phyloP scores from a whole-genome alignment of 2,113 vertebrate species.

The Dicentrarchus labrax region DNA sequence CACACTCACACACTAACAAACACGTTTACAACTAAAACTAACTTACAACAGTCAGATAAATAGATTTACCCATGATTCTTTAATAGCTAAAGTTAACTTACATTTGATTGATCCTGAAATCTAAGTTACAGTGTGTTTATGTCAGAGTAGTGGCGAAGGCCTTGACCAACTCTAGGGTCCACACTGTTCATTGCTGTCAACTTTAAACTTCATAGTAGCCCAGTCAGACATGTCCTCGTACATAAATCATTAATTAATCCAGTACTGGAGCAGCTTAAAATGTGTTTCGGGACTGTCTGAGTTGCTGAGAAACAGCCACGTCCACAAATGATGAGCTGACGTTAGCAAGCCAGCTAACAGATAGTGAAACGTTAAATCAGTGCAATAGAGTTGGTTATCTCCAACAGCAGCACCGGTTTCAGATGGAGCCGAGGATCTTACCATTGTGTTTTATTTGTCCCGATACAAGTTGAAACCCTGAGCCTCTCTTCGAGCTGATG shows the following conservation, averaged over 20 bases:
- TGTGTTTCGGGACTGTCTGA: neutral
- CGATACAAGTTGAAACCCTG: conserved; percentile 10
- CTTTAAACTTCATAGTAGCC: neutral
- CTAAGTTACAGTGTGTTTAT: neutral
- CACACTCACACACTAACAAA: neutral
- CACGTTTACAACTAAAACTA: neutral
- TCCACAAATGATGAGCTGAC: conserved; percentile 63
- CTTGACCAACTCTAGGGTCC: neutral
- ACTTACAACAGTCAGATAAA: neutral
- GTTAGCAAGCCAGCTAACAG: conserved; percentile 58
- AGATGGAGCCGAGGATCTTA: conserved; percentile 47
- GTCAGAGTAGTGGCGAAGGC: conserved; percentile 20
- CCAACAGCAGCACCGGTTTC: neutral
- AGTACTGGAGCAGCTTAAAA: neutral
- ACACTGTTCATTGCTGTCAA: neutral
- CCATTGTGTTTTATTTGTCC: conserved; percentile 74
- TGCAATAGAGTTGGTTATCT: neutral
- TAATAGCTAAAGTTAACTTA: neutral
- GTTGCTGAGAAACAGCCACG: conserved; percentile 70
- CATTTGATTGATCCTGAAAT: neutral
- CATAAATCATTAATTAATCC: neutral
- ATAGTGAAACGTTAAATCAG: conserved; percentile 34
- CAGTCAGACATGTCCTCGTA: neutral
- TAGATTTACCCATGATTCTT: neutral
- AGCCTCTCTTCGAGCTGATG: conserved; percentile 47